Conservation (phyloP, 2,113 vertebrate species). For the Amazona guildingii region DNA sequence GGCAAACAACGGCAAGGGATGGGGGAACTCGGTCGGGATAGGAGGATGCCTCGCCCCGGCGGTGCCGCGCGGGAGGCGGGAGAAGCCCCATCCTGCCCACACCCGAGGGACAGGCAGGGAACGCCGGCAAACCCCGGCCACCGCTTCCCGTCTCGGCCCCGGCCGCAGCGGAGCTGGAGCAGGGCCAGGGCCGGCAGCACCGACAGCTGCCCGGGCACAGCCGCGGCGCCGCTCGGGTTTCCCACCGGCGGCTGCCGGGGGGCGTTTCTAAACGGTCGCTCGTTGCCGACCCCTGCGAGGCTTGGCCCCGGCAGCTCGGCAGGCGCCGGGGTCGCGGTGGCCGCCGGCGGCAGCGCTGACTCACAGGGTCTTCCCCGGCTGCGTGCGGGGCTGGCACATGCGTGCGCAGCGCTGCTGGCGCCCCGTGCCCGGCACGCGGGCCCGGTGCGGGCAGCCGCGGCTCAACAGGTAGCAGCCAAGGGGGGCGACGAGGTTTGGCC, state of each 20-base stretch:
- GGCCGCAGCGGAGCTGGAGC: not conserved
- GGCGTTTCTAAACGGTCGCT: not conserved
- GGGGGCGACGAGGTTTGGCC: not conserved
- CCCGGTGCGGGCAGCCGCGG: accelerated
- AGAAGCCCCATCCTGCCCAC: not conserved
- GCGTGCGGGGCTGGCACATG: not conserved
- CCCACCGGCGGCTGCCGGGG: not conserved
- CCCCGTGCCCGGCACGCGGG: not conserved
- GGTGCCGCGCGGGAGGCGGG: not conserved
- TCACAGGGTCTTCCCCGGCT: slow-evolving; percentile 30
- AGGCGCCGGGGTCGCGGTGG: not conserved
- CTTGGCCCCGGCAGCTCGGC: no score
- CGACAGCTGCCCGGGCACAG: not conserved
- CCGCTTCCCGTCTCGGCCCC: not conserved
- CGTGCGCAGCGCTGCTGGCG: not conserved
- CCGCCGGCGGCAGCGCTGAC: not conserved
- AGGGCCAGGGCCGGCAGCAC: not conserved
- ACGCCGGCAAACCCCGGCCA: not conserved
- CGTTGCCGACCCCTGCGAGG: no score
- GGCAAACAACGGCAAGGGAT: not conserved
- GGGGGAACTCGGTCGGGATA: not conserved
- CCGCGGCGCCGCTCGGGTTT: not conserved
- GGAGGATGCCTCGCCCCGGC: not conserved
- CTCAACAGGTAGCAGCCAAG: not conserved
- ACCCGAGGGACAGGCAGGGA: not conserved